Conservation (phyloP, 2,888 invertebrate species). For the Stenodema calcarata region DNA sequence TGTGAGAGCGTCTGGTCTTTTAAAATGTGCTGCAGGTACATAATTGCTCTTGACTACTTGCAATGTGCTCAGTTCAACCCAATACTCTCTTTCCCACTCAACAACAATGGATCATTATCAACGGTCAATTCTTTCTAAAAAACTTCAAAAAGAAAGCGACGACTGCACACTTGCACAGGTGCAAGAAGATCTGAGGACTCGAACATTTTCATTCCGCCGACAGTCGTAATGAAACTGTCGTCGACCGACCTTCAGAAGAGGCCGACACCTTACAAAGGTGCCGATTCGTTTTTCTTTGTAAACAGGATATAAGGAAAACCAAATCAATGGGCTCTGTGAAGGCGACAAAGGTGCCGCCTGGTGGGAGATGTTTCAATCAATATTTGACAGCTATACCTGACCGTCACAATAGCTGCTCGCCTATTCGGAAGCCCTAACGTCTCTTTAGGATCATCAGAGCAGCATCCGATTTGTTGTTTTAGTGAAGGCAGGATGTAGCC, state of each 20-base stretch:
- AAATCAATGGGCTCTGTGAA: neutral
- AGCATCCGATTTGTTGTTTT: neutral
- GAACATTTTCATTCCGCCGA: conserved; percentile 3
- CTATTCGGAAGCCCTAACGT: neutral
- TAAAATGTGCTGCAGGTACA: neutral
- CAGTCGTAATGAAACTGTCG: conserved; percentile 28
- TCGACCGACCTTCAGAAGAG: neutral
- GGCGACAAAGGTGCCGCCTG: conserved; percentile 15
- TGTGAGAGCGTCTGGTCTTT: neutral
- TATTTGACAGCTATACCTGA: conserved; percentile 14
- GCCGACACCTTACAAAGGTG: neutral
- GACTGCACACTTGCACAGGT: neutral
- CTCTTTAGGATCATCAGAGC: neutral
- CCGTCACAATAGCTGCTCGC: neutral
- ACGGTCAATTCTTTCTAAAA: neutral
- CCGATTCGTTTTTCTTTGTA: conserved; percentile 5
- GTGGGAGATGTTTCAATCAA: conserved; percentile 29
- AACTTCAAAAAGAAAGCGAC: neutral
- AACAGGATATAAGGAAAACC: conserved; percentile 19
- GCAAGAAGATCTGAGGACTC: neutral
- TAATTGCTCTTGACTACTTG: neutral
- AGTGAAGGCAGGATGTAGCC: neutral
- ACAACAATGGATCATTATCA: neutral
- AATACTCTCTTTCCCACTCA: neutral
- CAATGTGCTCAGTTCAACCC: neutral